Evolutionary conservation across 2,797 vertebrate species (phyloP).

Genomic region (Scyliorhinus canicula): DNA sequence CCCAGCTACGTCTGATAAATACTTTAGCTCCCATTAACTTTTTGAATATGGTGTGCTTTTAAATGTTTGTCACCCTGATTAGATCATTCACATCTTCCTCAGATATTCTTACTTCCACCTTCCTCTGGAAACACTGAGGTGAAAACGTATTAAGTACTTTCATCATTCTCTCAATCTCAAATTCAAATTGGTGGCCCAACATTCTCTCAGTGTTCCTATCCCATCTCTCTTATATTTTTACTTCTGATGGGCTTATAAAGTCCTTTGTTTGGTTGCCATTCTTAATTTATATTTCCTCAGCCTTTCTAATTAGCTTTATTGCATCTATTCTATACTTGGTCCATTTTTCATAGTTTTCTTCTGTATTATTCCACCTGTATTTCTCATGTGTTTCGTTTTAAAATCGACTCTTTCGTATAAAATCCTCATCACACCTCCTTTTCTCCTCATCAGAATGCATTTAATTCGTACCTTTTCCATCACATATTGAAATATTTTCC

Average conservation of each 20-base stretch:
- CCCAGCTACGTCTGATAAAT: not conserved
- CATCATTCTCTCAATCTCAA: not conserved
- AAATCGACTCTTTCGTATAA: not conserved
- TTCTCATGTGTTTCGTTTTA: not conserved
- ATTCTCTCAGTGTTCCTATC: too few species aligned
- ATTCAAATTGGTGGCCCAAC: not conserved
- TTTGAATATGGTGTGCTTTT: not conserved
- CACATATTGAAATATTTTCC: not conserved
- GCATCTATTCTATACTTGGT: not conserved
- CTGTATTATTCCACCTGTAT: not conserved
- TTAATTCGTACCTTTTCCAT: not conserved
- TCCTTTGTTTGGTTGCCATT: not conserved
- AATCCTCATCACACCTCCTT: not conserved
- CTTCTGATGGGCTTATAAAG: not conserved
- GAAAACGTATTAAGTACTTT: not conserved
- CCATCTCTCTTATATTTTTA: not conserved
- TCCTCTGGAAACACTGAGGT: not conserved
- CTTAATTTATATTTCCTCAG: not conserved
- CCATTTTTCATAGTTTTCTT: not conserved
- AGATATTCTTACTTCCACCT: not conserved
- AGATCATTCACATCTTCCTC: not conserved
- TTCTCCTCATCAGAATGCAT: not conserved
- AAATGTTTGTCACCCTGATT: not conserved
- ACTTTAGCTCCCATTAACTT: not conserved
- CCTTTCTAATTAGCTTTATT: not conserved